Base-by-base conservation (phyloP, 2,888 invertebrate species). In the Odontomyia ornata region DNA sequence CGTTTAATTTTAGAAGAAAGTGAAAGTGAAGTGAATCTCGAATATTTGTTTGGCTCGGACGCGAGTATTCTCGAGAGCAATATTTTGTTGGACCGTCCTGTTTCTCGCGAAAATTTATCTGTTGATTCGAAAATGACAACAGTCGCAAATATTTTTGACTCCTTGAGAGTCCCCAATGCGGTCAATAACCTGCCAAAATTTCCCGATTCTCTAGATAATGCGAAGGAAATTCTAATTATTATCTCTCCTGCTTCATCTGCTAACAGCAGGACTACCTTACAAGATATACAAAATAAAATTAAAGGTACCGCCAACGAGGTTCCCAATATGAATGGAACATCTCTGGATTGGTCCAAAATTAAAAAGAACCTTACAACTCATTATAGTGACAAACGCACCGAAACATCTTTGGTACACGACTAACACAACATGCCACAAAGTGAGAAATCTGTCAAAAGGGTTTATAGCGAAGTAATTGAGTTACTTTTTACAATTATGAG, bases 381-480 rank as follows among this genome's bases (percentile, higher is more conserved):
- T 4, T n/a, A 52, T 15, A 52, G 52, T 52, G 52, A 52, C 15
- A 52, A 52, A 52, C 15, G 52, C n/a, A 52, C 4, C 13, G 15
- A 15, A 18, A 52, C 52, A 2, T 52, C 52, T 4, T 3, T 60
- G 5, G 21, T 60, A 5, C 21, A 23, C 4, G 60, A 60, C 13
- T 60, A 21, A 13, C 60, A 25, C 21, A 3, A 21, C 21, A 4
- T 13, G 4, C 7, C 21, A 60, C 60, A 52, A 52, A 18, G 52
- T 15, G 52, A 52, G 4, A 52, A 52, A 52, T n/a, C 27, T 9
- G 25, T 62, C 65, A 75, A 56, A 67, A 73, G 76, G 75, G 23
- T 27, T 25, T 62, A 62, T 13, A 27, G 27, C 15, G 27, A 62
- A 13, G 77, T 62, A 13, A 62, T 62, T 13, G 62, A 62, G n/a